Percentiles rank a stretch among this genome's conserved stretches.
phyloP scores from a whole-genome alignment of 2,113 vertebrate genomes.

The Prochilodus magdalenae region DNA sequence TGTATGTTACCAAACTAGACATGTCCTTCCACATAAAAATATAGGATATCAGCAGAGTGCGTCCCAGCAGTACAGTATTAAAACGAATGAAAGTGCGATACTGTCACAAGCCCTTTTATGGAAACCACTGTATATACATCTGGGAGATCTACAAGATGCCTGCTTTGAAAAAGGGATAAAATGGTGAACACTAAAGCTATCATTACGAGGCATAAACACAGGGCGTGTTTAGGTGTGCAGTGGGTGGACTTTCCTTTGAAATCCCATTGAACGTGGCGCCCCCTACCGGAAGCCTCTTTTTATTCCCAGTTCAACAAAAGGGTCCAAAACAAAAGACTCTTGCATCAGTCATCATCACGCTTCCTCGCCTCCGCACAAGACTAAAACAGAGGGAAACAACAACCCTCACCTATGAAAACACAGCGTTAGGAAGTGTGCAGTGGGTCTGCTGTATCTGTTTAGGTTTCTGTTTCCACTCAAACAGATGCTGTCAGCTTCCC shows the following conservation, averaged over 20 bases:
- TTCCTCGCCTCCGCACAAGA: constrained; percentile 19
- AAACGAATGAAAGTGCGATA: too few species aligned
- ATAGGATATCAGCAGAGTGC: too few species aligned
- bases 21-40: too few species aligned
- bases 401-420: constrained; percentile 4
- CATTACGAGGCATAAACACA: too few species aligned
- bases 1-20: too few species aligned
- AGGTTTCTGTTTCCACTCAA: constrained; percentile 11
- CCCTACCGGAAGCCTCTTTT: neutral
- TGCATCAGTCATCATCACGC: constrained; percentile 45
- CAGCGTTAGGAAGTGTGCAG: neutral
- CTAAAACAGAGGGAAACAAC: neutral
- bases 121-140: too few species aligned
- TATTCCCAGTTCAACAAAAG: constrained; percentile 37
- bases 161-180: too few species aligned
- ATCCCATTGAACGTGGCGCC: constrained; percentile 27
- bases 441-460: neutral
- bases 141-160: too few species aligned
- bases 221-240: neutral
- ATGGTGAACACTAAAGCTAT: too few species aligned
- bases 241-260: neutral
- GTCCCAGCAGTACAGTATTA: too few species aligned
- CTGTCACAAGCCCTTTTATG: too few species aligned
- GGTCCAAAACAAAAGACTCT: constrained; percentile 55
- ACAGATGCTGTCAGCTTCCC: constrained; percentile 15